A percentile compares a stretch with the other conserved stretches of the same genome.
Conservation (phyloP, 64 coral and sea anemone species). For the Porites australiensis region DNA sequence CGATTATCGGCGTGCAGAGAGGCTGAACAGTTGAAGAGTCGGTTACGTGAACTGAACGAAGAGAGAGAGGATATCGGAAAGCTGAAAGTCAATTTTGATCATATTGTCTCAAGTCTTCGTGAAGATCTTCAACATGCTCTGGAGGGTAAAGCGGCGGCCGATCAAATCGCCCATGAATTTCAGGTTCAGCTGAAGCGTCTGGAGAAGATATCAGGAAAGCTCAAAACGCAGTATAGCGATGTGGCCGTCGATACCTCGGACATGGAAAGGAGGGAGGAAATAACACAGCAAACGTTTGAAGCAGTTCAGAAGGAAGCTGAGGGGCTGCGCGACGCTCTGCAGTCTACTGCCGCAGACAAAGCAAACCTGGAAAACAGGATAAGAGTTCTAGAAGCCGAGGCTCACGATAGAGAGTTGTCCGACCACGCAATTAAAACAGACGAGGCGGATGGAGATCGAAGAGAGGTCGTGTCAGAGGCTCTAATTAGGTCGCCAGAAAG, state of each 20-base stretch:
- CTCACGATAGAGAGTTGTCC: not conserved
- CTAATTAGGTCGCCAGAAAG: constrained; percentile 71
- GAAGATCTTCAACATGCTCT: constrained; percentile 85
- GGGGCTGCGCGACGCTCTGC: not conserved
- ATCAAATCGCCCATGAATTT: constrained; percentile 69
- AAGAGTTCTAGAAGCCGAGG: constrained; percentile 7
- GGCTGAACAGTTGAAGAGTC: constrained; percentile 32
- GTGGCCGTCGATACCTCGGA: constrained; percentile 54
- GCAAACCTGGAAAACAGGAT: not conserved
- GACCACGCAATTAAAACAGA: constrained; percentile 13
- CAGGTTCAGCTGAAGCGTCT: constrained; percentile 74
- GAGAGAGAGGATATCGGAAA: constrained; percentile 60
- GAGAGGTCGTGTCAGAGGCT: constrained; percentile 48
- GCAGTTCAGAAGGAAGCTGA: constrained; percentile 5
- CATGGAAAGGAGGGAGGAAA: constrained; percentile 39
- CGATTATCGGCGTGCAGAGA: constrained; percentile 27
- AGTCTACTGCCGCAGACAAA: constrained; percentile 46
- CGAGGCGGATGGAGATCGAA: constrained; percentile 57
- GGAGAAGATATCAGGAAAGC: constrained; percentile 62
- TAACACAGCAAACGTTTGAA: constrained; percentile 27
- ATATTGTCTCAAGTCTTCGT: constrained; percentile 79
- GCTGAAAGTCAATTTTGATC: constrained; percentile 59
- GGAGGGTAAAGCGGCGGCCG: constrained; percentile 74
- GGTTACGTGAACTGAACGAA: constrained; percentile 45
- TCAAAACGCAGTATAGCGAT: constrained; percentile 44